phyloP scores from a whole-genome alignment of 2,113 vertebrate genomes.

The Melanocharis versteri region DNA sequence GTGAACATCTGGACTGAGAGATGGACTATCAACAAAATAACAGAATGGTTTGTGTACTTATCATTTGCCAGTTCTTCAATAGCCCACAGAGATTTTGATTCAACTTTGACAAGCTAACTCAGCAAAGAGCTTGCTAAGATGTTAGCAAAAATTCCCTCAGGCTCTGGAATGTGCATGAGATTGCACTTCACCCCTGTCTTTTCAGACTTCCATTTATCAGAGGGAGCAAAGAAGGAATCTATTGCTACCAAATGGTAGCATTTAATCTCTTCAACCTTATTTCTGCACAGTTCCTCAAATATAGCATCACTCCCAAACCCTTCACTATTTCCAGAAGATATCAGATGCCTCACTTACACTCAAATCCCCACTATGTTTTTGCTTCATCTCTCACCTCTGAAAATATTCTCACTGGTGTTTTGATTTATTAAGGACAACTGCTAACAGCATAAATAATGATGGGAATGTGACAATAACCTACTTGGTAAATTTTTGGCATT shows the following conservation, averaged over 20 bases:
- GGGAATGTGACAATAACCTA: background rate
- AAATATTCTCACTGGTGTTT: background rate
- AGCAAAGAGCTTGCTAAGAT: background rate
- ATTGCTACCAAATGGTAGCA: background rate
- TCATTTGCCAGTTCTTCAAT: background rate
- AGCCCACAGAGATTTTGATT: background rate
- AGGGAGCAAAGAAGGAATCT: background rate
- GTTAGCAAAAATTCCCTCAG: background rate
- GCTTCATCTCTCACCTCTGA: background rate
- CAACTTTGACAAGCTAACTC: background rate
- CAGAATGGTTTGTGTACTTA: background rate
- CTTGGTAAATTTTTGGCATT: background rate
- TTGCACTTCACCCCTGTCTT: background rate
- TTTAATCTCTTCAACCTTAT: background rate
- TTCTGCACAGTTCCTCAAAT: background rate
- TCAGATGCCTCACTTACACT: background rate
- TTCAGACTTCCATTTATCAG: background rate
- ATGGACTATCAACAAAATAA: background rate
- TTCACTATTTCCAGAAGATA: background rate
- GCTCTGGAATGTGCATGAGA: background rate
- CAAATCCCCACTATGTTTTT: background rate
- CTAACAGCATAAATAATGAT: background rate
- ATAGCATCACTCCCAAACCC: background rate
- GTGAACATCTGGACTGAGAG: background rate
- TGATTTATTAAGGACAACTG: background rate